A percentile compares a stretch with the other conserved stretches of the same genome.
phyloP scores from a whole-genome alignment of 2,888 invertebrate genomes.

The Ectobius pallidus region DNA sequence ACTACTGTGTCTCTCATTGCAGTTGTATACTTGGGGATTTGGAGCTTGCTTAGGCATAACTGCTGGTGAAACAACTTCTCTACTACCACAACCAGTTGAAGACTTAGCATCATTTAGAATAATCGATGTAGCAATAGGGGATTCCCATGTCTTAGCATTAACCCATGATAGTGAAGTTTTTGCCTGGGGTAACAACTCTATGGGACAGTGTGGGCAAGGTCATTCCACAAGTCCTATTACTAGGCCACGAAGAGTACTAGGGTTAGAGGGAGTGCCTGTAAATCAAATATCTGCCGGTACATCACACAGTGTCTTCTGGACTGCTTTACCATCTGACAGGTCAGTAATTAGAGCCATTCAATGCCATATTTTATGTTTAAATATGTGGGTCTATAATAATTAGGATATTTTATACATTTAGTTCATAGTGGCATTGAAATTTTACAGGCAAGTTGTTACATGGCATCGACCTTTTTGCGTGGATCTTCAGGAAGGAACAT shows the following conservation, averaged over 20 bases:
- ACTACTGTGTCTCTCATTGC: too few relatives aligned
- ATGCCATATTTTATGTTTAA: background rate
- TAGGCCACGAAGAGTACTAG: conserved; percentile 62
- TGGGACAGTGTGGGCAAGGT: conserved; percentile 70
- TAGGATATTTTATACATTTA: too few relatives aligned
- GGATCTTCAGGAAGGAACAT: conserved; percentile 66
- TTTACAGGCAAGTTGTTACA: conserved; percentile 59
- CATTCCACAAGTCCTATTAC: conserved; percentile 64
- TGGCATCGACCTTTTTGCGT: conserved; percentile 67
- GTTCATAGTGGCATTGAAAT: too few relatives aligned
- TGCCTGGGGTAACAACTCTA: conserved; percentile 68
- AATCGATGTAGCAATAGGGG: conserved; percentile 66
- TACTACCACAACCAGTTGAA: conserved; percentile 61
- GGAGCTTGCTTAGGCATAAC: conserved; percentile 66
- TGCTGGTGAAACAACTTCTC: conserved; percentile 61
- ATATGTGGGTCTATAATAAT: too few relatives aligned
- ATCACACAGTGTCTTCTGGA: conserved; percentile 68
- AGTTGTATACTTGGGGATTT: conserved; percentile 68
- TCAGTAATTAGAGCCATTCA: conserved; percentile 36
- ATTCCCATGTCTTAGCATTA: conserved; percentile 66
- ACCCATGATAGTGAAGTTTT: conserved; percentile 61
- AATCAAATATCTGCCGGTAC: conserved; percentile 69
- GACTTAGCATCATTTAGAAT: conserved; percentile 60
- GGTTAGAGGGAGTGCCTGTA: conserved; percentile 60
- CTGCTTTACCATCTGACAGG: conserved; percentile 57